phyloP scores from a whole-genome alignment of 2,888 invertebrate species.

The Leucophenga maculata region DNA sequence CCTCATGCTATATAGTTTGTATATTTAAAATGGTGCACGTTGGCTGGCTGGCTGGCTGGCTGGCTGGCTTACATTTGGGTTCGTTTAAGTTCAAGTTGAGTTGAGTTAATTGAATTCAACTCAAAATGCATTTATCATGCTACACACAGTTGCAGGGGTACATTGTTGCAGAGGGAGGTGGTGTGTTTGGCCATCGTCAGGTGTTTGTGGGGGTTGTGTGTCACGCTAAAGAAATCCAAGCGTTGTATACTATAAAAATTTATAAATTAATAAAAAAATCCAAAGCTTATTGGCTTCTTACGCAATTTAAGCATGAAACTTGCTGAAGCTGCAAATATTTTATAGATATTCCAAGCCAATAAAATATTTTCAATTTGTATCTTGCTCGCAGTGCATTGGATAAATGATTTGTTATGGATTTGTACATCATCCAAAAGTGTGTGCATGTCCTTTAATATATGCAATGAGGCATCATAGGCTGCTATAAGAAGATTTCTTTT shows the following conservation, averaged over 20 bases:
- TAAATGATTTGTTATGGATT: no score
- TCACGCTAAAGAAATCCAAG: neutral
- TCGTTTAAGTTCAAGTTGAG: neutral
- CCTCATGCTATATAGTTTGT: no score
- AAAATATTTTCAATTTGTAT: no score
- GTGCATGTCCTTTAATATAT: no score
- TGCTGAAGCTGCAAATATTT: slow-evolving; percentile 39
- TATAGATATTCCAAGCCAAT: slow-evolving; percentile 7
- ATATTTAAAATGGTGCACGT: no score
- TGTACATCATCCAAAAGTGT: no score
- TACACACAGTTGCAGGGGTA: neutral
- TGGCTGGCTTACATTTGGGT: neutral
- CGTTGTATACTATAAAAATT: slow-evolving; percentile 42
- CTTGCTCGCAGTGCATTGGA: no score
- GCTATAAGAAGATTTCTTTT: no score
- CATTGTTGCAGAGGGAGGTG: neutral
- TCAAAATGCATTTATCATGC: slow-evolving; percentile 59
- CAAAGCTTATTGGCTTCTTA: slow-evolving; percentile 48
- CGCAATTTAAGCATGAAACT: slow-evolving; percentile 26
- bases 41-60: neutral
- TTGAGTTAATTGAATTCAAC: slow-evolving; percentile 58
- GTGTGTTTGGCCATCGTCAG: slow-evolving; percentile 21
- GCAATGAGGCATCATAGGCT: no score
- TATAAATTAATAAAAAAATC: slow-evolving; percentile 64
- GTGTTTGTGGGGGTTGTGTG: no score